Base-by-base conservation (phyloP, 2,888 invertebrate genomes). In the Tortrix viridana region DNA sequence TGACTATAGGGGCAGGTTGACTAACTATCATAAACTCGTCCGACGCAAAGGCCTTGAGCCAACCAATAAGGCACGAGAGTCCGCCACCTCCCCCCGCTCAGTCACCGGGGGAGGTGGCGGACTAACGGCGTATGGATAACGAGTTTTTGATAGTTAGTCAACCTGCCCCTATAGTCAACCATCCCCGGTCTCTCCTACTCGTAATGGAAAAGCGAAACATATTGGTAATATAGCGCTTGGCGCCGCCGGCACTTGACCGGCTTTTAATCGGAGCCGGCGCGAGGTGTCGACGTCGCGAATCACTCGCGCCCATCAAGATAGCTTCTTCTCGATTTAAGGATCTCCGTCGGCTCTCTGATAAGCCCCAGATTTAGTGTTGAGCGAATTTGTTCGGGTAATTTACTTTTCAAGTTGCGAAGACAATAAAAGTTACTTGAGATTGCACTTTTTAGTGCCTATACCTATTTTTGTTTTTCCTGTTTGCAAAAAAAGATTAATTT, bases 351-450 rank as follows among this genome's bases (percentile, higher is more conserved):
- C 80, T 82, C 78, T 78, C 85, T 86, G 88, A 88, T 89, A 88
- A 88, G 86, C 86, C 80, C 76, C 86, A 85, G 89, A 89, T 88
- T 89, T 87, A 88, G 86, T 84, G 87, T 79, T 82, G 85, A 86
- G 85, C 82, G 88, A 90, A 88, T 89, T 90, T 89, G 88, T 88
- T 86, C 85, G 85, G 80, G 86, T 86, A 89, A 90, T 89, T 88
- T 89, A 89, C 88, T 88, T 83, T 81, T 82, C 79, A 84, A 89
- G 85, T 88, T 88, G 86, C 77, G 83, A 88, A 88, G 86, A 89
- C 88, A 89, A 88, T 89, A 89, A 89, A 89, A 89, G 80, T 88
- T 88, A 76, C 83, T 77, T 76, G 69, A 69, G 74, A 78, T 74
- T 79, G 79, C 81, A 77, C 80, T 81, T 85, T 84, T 83, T 80